Evolutionary conservation across 2,888 invertebrate genomes (phyloP), one percentile per base, ranked within the genome.

Genomic region (Mimas tiliae): DNA sequence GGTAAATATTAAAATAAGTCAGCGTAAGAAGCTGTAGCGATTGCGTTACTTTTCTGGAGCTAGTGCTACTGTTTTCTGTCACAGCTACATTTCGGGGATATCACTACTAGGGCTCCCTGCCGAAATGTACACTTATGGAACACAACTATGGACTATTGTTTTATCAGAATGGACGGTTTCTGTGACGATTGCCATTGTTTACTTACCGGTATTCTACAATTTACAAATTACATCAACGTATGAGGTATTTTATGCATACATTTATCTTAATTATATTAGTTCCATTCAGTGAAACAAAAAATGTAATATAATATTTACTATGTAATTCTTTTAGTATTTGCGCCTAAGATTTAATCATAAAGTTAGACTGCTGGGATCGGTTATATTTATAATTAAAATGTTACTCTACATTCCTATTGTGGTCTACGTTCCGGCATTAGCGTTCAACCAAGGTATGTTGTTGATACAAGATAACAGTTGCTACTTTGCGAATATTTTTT

Each of bases 401-500:
- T 80, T 96, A 80, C 93, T 96, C 21, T 96, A 96, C 84, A 96
- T 96, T 84, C 97, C 98, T 1, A 96, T 98, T 67, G 98, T 98
- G 0, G 96, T 98, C 69, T 98, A 98, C 84, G 98, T 98, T 6
- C 98, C 98, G 64, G 97, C 98, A 2, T 89, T 98, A 77, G 98
- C 98, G 1, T 96, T 98, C 79, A 96, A 96, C 88, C 97, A 97
- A 95, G 96, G 96, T 96, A 94, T 21, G 58, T 42, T 11, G 11
- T 16, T 42, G 42, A 16, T 42, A 42, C 11, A 12, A 58, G 14
- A 19, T 1, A 38, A 19, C 6, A 2, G 38, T 58, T 58, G 58
- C 38, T 42, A 42, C 19, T 21, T 19, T 58, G 58, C 58, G 58
- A 58, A 58, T 0, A 58, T 38, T 12, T 38, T 16, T 52, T n/a